Percentiles rank a stretch among this genome's conserved stretches.
Evolutionary conservation across 2,113 vertebrate species (phyloP).

Genomic region (Silurus asotus): DNA sequence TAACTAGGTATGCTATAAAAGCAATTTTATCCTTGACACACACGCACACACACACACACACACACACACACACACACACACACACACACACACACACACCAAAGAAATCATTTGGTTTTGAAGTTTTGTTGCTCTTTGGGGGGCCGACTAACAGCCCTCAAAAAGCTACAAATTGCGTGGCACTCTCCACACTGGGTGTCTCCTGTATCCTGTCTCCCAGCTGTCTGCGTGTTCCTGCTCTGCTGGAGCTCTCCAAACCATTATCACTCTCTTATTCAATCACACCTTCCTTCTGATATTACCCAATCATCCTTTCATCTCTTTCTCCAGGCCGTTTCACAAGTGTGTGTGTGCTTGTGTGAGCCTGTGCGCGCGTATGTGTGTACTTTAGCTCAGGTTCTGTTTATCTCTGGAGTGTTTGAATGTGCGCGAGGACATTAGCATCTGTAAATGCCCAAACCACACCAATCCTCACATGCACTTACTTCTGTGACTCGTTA

Average conservation of each 20-base stretch:
- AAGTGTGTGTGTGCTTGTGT: constrained; percentile 19
- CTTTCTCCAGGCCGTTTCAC: constrained; percentile 34
- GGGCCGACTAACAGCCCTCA: background rate
- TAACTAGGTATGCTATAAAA: background rate
- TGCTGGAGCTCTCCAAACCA: constrained; percentile 36
- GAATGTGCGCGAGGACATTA: constrained; percentile 34
- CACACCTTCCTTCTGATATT: constrained; percentile 37
- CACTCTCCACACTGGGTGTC: constrained; percentile 10
- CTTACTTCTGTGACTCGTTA: constrained; percentile 38
- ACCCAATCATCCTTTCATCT: constrained; percentile 47
- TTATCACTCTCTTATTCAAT: constrained; percentile 46
- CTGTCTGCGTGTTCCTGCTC: constrained; percentile 18
- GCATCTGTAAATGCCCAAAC: constrained; percentile 39
- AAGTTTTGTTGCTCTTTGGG: constrained; percentile 25
- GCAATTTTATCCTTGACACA: background rate
- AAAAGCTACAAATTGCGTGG: constrained; percentile 5
- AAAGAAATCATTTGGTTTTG: constrained; percentile 20
- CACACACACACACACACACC: constrained; percentile 17
- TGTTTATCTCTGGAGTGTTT: constrained; percentile 34
- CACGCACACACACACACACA: background rate
- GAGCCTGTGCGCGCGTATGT: background rate
- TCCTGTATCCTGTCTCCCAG: constrained; percentile 15
- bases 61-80: constrained; percentile 7
- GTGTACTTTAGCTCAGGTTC: constrained; percentile 14
- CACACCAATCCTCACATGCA: constrained; percentile 28